Evolutionary conservation across 2,888 invertebrate species (phyloP).

Genomic region (Parelbella ahira): DNA sequence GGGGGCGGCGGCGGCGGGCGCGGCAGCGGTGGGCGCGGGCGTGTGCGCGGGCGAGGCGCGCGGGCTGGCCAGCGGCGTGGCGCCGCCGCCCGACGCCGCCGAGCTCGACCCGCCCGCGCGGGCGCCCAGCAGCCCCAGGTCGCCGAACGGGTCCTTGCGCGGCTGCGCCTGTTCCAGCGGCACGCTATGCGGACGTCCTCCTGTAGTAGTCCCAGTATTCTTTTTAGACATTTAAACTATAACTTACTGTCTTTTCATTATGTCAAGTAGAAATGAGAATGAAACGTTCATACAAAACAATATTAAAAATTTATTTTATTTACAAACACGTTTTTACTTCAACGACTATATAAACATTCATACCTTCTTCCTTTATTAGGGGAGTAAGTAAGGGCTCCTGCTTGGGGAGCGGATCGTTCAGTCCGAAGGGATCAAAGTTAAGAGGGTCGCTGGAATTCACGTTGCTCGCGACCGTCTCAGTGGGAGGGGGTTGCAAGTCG

Average conservation of each 20-base stretch:
- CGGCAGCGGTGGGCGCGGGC: slow-evolving; percentile 47
- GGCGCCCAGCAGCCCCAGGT: slow-evolving; percentile 75
- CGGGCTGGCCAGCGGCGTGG: slow-evolving; percentile 46
- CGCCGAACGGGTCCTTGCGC: slow-evolving; percentile 86
- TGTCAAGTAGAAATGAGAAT: too few relatives aligned
- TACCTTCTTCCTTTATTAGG: slow-evolving; percentile 56
- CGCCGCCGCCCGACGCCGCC: slow-evolving; percentile 31
- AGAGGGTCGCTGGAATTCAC: slow-evolving; percentile 48
- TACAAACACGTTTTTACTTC: too few relatives aligned
- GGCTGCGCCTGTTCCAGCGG: slow-evolving; percentile 69
- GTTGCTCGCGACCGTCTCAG: slow-evolving; percentile 35
- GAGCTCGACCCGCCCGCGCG: slow-evolving; percentile 12
- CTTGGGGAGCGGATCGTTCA: slow-evolving; percentile 66
- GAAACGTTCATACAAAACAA: too few relatives aligned
- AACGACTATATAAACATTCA: too few relatives aligned
- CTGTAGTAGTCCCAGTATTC: not conserved
- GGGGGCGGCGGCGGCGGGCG: slow-evolving; percentile 63
- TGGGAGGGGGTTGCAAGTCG: slow-evolving; percentile 56
- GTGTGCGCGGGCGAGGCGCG: slow-evolving; percentile 53
- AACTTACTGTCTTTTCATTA: too few relatives aligned
- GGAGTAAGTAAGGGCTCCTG: slow-evolving; percentile 67
- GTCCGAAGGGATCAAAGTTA: slow-evolving; percentile 85
- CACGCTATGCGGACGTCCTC: slow-evolving; percentile 53
- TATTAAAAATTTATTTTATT: too few relatives aligned
- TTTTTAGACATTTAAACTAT: too few relatives aligned